Evolutionary conservation across 2,113 vertebrate genomes (phyloP).

Genomic region (Arizona elegans): DNA sequence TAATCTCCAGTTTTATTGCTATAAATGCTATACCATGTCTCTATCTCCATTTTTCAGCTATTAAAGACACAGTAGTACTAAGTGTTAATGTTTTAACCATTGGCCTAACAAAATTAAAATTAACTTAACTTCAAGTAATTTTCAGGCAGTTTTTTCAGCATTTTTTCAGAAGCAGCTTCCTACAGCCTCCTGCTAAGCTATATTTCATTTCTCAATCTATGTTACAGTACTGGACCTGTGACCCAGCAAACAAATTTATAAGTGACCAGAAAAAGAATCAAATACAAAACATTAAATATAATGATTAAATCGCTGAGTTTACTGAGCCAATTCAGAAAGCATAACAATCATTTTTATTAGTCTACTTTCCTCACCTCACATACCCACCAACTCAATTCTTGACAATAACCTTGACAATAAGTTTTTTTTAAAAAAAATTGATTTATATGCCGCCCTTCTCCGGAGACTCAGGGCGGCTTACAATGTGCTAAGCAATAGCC

Average conservation of each 20-base stretch:
- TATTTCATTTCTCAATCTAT: background rate
- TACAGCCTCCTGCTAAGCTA: background rate
- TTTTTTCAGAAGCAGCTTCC: background rate
- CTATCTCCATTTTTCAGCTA: background rate
- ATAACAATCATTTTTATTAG: background rate
- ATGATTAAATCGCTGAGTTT: background rate
- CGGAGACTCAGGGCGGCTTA: no score
- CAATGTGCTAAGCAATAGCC: no score
- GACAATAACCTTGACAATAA: background rate
- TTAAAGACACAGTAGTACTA: background rate
- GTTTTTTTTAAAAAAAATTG: no score
- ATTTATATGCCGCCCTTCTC: no score
- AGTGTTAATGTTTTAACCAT: background rate
- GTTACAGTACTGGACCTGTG: background rate
- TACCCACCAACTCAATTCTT: background rate
- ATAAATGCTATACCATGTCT: background rate
- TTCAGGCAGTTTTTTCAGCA: background rate
- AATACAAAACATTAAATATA: background rate
- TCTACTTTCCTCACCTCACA: background rate
- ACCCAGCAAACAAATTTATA: background rate
- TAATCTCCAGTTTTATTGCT: background rate
- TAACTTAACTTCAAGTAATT: background rate
- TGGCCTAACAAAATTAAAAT: background rate
- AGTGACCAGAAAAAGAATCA: background rate
- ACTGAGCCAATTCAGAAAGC: background rate